A percentile compares a stretch with the other conserved stretches of the same genome.
phyloP scores from a whole-genome alignment of 2,113 vertebrate genomes.

The Apaloderma vittatum region DNA sequence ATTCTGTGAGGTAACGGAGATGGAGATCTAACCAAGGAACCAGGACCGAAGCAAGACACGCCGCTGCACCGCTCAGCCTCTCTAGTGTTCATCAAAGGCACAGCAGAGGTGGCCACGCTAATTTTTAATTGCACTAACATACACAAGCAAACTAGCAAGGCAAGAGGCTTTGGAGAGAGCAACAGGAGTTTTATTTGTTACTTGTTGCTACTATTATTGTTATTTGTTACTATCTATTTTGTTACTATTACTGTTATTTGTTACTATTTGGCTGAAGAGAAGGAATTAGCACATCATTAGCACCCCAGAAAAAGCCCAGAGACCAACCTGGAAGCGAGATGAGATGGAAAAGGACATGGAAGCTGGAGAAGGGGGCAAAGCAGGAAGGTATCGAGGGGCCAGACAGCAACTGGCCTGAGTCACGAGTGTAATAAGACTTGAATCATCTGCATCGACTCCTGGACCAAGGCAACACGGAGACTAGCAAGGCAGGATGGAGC shows the following conservation, averaged over 20 bases:
- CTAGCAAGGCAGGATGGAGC: not conserved
- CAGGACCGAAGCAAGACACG: fast-evolving
- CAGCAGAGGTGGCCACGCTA: fast-evolving
- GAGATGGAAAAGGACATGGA: not conserved
- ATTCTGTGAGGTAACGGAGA: not conserved
- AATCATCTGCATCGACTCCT: not conserved
- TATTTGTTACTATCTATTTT: not conserved
- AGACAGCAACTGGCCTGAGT: not conserved
- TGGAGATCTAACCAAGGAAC: not conserved
- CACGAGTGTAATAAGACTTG: not conserved
- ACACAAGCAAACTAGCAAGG: not conserved
- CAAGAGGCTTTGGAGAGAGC: fast-evolving
- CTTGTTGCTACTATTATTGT: no score
- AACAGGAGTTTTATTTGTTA: not conserved
- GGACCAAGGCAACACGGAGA: not conserved
- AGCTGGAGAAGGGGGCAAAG: not conserved
- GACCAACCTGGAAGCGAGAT: not conserved
- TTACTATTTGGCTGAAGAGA: no score
- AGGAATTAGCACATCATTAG: not conserved
- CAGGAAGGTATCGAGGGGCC: not conserved
- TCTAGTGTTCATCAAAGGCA: not conserved
- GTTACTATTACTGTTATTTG: no score
- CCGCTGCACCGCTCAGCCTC: not conserved
- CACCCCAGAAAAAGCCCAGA: not conserved
- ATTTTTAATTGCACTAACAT: not conserved